Percentiles rank a stretch among this genome's conserved stretches.
Evolutionary conservation across 2,113 vertebrate species (phyloP).

Genomic region (Myanophis thanlyinensis): DNA sequence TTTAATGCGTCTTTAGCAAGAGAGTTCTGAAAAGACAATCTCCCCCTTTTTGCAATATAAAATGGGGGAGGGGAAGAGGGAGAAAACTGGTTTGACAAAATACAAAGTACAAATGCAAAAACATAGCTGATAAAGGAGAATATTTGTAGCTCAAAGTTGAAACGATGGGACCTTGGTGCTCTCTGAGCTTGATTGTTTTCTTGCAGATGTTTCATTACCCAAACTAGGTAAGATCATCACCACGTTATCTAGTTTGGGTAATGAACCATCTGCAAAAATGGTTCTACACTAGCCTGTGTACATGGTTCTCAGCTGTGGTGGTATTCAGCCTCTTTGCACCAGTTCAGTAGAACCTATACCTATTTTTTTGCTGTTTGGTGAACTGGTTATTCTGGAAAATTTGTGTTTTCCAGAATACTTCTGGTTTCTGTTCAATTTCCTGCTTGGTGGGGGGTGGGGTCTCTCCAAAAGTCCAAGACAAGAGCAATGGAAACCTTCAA

Average conservation of each 20-base stretch:
- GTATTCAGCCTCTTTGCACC: no score
- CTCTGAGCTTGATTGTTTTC: background rate
- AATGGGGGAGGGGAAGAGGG: background rate
- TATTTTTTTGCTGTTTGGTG: no score
- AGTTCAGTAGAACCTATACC: no score
- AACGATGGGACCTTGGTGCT: background rate
- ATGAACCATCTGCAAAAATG: background rate
- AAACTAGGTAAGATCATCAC: background rate
- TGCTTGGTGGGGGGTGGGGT: no score
- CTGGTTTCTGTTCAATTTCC: no score
- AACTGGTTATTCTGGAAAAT: no score
- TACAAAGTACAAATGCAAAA: background rate
- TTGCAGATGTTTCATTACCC: background rate
- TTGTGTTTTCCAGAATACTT: no score
- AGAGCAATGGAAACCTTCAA: no score
- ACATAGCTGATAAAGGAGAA: background rate
- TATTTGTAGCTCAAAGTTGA: background rate
- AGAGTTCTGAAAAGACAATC: constrained; percentile 48
- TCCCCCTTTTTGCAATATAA: constrained; percentile 46
- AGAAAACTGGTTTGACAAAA: background rate
- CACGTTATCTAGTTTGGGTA: background rate
- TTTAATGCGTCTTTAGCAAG: constrained; percentile 48
- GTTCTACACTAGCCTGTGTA: background rate
- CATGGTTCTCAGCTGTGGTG: no score
- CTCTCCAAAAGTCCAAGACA: no score